phyloP scores from a whole-genome alignment of 2,888 invertebrate species.

The Oxystoma pomonae region DNA sequence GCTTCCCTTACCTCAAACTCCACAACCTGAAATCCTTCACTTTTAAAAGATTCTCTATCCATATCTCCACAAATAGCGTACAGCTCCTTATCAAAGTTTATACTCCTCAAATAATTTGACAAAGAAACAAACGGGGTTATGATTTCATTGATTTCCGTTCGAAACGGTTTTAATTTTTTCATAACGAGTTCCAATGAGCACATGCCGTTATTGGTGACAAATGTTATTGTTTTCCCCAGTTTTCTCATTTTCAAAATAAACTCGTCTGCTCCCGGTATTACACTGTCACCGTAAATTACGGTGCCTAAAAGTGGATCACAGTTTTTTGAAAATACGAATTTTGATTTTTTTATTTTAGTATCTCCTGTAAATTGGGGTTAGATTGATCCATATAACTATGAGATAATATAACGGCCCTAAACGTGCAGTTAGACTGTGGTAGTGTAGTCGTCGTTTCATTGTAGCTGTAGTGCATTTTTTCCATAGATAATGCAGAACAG shows the following conservation, averaged over 20 bases:
- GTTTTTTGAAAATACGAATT: no score
- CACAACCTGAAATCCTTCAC: constrained; percentile 8
- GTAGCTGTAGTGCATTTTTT: no score
- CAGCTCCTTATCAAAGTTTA: constrained; percentile 10
- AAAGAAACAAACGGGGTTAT: constrained; percentile 2
- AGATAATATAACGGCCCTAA: no score
- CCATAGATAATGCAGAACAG: no score
- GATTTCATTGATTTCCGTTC: constrained; percentile 10
- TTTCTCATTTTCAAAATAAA: constrained; percentile 15
- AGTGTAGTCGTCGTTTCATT: no score
- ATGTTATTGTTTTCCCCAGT: constrained; percentile 11
- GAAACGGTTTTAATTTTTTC: constrained; percentile 4
- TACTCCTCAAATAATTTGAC: constrained; percentile 9
- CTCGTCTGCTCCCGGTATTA: constrained; percentile 10
- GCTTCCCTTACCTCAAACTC: not conserved
- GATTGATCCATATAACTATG: no score
- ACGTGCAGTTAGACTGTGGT: no score
- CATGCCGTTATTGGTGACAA: constrained; percentile 12
- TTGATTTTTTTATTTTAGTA: no score
- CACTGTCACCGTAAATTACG: not conserved
- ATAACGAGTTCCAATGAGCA: not conserved
- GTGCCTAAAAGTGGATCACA: not conserved
- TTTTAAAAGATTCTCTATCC: constrained; percentile 8
- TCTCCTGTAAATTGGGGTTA: no score
- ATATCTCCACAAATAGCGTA: constrained; percentile 3